Evolutionary conservation across 2,888 invertebrate species (phyloP).

Genomic region (Timema podura): DNA sequence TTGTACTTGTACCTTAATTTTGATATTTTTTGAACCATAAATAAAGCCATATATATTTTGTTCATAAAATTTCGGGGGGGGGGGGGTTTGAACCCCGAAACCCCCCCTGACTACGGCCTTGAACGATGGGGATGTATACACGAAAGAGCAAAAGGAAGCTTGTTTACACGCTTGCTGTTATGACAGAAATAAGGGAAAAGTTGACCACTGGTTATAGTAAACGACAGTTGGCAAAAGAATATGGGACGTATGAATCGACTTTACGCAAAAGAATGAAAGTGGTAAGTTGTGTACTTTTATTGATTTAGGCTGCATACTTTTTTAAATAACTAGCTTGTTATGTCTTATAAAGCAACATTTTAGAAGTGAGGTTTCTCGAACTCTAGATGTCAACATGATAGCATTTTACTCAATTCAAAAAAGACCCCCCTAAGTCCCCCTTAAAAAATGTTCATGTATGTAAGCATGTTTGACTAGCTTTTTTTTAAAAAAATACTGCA

Average conservation of each 20-base stretch:
- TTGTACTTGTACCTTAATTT: no score
- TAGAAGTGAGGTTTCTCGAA: no score
- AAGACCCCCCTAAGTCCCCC: no score
- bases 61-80: no score
- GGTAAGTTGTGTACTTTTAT: neutral
- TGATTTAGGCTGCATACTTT: no score
- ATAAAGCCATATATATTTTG: no score
- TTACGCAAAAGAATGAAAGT: neutral
- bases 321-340: no score
- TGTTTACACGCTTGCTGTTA: neutral
- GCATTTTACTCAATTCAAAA: no score
- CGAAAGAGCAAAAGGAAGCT: neutral
- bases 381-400: no score
- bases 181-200: neutral
- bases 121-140: neutral
- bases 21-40: no score
- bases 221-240: neutral
- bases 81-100: no score
- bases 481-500: neutral
- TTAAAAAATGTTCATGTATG: neutral
- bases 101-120: neutral
- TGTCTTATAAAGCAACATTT: no score
- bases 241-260: neutral
- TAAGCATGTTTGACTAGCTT: neutral
- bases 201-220: neutral